phyloP scores from a whole-genome alignment of 2,888 invertebrate species.

The Drosophila recens region DNA sequence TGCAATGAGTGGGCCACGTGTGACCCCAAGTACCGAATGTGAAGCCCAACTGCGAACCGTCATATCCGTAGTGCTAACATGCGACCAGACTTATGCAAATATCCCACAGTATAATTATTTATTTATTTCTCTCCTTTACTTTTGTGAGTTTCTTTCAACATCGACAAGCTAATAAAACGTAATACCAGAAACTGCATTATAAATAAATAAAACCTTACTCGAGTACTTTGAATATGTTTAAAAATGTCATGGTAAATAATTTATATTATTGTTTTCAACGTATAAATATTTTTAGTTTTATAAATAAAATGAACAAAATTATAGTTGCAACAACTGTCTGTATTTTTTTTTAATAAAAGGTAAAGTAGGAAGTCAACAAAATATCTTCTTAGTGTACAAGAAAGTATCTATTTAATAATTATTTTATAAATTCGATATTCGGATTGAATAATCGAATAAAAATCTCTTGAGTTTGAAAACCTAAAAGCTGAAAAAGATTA shows the following conservation, averaged over 20 bases:
- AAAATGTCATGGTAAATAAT: background rate
- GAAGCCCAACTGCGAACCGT: conserved; percentile 12
- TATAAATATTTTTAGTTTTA: background rate
- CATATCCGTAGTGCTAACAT: conserved; percentile 23
- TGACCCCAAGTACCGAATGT: conserved; percentile 9
- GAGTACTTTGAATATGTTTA: background rate
- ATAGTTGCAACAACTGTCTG: too few species aligned
- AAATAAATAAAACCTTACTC: background rate
- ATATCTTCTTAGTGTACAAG: too few species aligned
- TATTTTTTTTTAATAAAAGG: too few species aligned
- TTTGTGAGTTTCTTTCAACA: conserved; percentile 20
- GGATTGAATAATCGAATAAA: too few species aligned
- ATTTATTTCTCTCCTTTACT: background rate
- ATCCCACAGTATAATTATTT: conserved; percentile 40
- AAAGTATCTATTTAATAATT: too few species aligned
- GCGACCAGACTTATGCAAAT: conserved; percentile 61
- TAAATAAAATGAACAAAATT: too few species aligned
- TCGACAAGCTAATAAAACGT: background rate
- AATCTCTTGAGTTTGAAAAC: too few species aligned
- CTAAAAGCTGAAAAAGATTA: too few species aligned
- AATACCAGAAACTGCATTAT: conserved; percentile 1
- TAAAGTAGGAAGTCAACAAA: too few species aligned
- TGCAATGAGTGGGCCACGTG: conserved; percentile 22
- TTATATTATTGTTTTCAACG: background rate
- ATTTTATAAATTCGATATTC: too few species aligned